Base-by-base conservation (phyloP, 2,888 invertebrate species). In the Cheilosia soror region DNA sequence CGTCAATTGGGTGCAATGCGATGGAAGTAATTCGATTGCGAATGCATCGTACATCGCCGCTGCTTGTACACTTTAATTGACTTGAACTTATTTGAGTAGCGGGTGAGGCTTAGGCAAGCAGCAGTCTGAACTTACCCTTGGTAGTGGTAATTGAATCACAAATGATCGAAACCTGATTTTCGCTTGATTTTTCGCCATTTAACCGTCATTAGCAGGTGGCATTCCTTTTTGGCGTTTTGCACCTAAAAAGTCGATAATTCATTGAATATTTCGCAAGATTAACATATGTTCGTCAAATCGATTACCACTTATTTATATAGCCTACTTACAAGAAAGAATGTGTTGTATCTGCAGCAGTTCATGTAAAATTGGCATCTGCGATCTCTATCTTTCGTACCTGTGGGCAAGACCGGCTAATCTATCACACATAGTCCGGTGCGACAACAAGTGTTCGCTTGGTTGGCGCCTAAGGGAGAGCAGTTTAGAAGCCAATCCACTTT, bases 1-100 rank as follows among this genome's bases (percentile, higher is more conserved):
- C 69, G 77, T 77, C 77, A 69, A 69, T 62, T 62, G 60, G 57
- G 33, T 44, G 55, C 40, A 37, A 65, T 65, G 42, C 31, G 9
- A 47, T 13, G 42, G 40, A 51, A 42, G 27, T 69, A 47, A 62
- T 62, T 62, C 53, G 44, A 69, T 77, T 77, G 68, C 62, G 29
- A 77, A 62, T 60, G 77, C 73, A 55, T 6, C 11, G 33, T 13
- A 33, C n/a, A 33, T 57, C 9, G 42, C 31, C 37, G n/a, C 37
- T 37, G 37, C 11, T 15, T 37, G 51, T 29, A 15, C 51, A 55
- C 55, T 58, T 31, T 73, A 73, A 73, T 53, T 60, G 62, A 72
- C 29, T 73, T 55, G 63, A 73, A 60, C 60, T 60, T 5, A 15
- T 44, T 49, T 11, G 11, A 55, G 62, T 51, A 42, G 72, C 20